Percentiles rank a stretch among this genome's conserved stretches.
Evolutionary conservation across 2,113 vertebrate genomes (phyloP).

Genomic region (Hippolais icterina): DNA sequence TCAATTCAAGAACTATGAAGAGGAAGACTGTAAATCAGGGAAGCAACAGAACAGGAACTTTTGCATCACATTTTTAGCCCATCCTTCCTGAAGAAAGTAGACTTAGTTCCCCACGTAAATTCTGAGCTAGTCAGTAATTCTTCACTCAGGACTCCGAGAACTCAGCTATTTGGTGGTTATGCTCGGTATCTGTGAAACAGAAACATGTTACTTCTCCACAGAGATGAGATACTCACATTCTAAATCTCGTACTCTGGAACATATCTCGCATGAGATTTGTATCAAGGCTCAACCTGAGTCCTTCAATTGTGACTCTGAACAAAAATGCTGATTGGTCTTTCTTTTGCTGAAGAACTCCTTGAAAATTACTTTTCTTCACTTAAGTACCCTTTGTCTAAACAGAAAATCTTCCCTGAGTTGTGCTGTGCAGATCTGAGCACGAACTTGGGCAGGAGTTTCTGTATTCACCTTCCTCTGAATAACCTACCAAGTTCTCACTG

Average conservation of each 20-base stretch:
- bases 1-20: background rate
- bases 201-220: background rate
- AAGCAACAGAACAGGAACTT: background rate
- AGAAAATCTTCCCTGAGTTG: background rate
- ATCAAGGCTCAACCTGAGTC: background rate
- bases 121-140: background rate
- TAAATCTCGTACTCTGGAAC: background rate
- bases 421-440: background rate
- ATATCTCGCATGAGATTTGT: background rate
- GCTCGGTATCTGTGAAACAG: background rate
- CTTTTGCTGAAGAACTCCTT: background rate
- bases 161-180: background rate
- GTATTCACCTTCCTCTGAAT: background rate
- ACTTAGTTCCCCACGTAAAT: background rate
- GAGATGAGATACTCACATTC: background rate
- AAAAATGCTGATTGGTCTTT: slow-evolving; percentile 43
- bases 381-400: background rate
- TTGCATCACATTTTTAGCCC: background rate
- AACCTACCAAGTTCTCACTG: background rate
- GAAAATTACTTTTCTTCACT: background rate
- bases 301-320: background rate
- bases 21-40: background rate
- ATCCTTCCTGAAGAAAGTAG: background rate
- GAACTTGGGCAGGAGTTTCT: background rate
- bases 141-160: background rate